phyloP scores from a whole-genome alignment of 2,113 vertebrate species.

The Brachypteracias leptosomus region DNA sequence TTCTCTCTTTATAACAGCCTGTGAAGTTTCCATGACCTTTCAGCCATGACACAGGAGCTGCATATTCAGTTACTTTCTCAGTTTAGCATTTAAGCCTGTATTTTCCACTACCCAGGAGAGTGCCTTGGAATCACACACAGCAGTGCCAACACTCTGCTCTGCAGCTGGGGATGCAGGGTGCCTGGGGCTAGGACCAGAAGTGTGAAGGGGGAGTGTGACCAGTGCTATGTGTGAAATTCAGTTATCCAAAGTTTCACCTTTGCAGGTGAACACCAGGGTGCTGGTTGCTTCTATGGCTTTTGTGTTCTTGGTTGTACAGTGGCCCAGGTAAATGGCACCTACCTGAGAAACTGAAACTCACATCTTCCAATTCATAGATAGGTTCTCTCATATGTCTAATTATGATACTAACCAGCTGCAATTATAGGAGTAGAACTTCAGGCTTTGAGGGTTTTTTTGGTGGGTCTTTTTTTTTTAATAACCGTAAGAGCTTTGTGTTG shows the following conservation, averaged over 20 bases:
- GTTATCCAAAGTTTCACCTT: background rate
- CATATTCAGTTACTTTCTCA: background rate
- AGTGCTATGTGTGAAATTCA: background rate
- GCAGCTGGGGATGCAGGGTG: background rate
- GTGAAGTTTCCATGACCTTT: background rate
- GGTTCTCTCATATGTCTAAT: background rate
- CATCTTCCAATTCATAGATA: background rate
- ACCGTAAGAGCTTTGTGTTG: background rate
- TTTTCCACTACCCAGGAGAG: background rate
- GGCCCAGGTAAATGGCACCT: background rate
- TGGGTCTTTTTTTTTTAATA: background rate
- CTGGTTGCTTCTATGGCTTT: background rate
- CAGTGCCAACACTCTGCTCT: background rate
- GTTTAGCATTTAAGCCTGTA: background rate
- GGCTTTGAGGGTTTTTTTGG: background rate
- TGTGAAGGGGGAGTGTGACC: background rate
- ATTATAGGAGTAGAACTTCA: background rate
- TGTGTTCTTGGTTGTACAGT: background rate
- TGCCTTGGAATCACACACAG: background rate
- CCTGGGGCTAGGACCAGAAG: accelerated
- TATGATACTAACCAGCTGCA: background rate
- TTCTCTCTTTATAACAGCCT: background rate
- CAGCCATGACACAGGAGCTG: background rate
- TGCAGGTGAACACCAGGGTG: background rate
- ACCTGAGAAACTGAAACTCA: background rate